Conservation (phyloP, 2,797 vertebrate genomes). For the Acrossocheilus fasciatus region DNA sequence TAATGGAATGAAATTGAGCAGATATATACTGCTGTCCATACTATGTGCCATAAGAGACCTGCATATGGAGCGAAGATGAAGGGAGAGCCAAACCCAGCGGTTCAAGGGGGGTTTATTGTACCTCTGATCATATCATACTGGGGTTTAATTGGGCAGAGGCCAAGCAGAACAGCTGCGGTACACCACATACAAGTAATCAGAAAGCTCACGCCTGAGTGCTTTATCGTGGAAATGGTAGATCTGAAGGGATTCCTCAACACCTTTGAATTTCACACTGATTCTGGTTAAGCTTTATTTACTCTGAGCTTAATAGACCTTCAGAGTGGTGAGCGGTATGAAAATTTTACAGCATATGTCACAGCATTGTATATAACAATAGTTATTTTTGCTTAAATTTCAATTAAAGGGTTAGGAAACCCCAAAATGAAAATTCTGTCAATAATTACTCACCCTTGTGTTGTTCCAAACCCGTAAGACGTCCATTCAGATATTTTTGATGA, state of each 20-base stretch:
- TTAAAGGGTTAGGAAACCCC: background rate
- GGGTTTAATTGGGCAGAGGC: conserved; percentile 44
- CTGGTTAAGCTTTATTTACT: background rate
- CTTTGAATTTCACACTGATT: background rate
- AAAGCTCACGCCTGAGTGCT: conserved; percentile 14
- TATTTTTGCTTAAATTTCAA: background rate
- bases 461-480: background rate
- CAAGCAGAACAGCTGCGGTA: conserved; percentile 30
- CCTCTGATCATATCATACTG: conserved; percentile 22
- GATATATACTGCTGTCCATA: conserved; percentile 2
- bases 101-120: conserved; percentile 34
- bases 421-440: background rate
- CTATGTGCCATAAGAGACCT: conserved; percentile 16
- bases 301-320: background rate
- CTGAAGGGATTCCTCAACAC: background rate
- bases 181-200: conserved; percentile 17
- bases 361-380: background rate
- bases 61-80: conserved; percentile 27
- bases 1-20: conserved; percentile 32
- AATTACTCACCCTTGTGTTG: background rate
- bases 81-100: conserved; percentile 19
- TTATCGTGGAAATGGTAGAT: conserved; percentile 2
- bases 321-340: background rate
- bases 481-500: background rate
- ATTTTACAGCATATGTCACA: background rate